A percentile compares a stretch with the other conserved stretches of the same genome.
These are phyloP conservation scores for Eurytoma californica DNA, from an alignment of 2,888 invertebrate genomes.

Conservation along the genomic window DNA sequence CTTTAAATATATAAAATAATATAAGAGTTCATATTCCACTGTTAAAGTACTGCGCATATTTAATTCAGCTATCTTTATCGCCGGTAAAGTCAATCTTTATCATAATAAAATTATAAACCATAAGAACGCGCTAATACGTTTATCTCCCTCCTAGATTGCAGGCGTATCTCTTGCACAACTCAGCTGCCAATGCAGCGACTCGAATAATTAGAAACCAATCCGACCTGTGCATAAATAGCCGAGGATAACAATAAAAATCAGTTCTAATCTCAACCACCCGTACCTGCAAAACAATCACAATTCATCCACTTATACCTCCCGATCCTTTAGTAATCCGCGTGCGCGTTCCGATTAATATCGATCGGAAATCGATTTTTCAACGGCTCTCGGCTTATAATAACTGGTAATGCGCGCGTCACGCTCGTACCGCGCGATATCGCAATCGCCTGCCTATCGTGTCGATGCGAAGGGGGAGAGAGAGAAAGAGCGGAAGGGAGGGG, in stretches of 20 bases:
- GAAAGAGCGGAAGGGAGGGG: neutral
- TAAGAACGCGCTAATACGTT: no score
- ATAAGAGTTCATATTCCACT: no score
- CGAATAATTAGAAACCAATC: slow-evolving; percentile 45
- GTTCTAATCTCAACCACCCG: neutral
- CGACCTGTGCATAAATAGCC: neutral
- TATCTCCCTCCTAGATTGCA: no score
- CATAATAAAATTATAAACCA: no score
- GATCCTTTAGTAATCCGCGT: neutral
- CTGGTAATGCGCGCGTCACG: slow-evolving; percentile 22
- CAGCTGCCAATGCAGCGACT: slow-evolving; percentile 2
- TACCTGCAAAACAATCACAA: neutral
- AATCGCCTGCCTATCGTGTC: slow-evolving; percentile 17
- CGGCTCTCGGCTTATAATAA: slow-evolving; percentile 8
- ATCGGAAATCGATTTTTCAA: slow-evolving; percentile 22
- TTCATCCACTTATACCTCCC: neutral
- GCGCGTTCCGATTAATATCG: neutral
- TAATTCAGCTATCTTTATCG: no score
- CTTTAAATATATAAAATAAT: no score
- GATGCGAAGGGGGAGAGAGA: neutral
- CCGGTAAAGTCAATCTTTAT: no score
- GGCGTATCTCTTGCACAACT: neutral
- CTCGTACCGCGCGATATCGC: slow-evolving; percentile 4
- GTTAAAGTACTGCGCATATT: no score
- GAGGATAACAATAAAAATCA: slow-evolving; percentile 2